Base-by-base conservation (phyloP, 1,140 invertebrate genomes). In the Penaeus chinensis region DNA sequence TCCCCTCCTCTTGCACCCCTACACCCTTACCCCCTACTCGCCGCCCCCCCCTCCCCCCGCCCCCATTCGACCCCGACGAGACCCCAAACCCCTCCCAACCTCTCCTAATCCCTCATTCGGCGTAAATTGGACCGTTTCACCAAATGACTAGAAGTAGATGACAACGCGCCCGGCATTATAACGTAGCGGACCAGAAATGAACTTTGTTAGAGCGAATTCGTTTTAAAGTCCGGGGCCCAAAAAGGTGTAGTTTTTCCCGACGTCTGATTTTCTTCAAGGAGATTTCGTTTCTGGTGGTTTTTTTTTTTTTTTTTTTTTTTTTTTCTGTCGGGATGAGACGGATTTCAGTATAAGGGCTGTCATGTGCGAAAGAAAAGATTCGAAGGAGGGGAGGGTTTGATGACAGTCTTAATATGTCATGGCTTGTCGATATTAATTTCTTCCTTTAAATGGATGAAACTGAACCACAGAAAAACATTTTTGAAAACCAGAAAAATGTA, bases 111-210 rank as follows among this genome's bases (percentile, higher is more conserved):
- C 82, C 82, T 84, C 82, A 84, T 84, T 84, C 69, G 82, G 69
- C 69, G 69, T 84, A 84, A 84, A 84, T 84, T 84, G 82, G 69
- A 84, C 54, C 82, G 82, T 84, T 84, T 76, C 82, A 84, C 66
- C 82, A 54, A 84, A 84, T 84, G 82, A 84, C 82, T 84, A 84
- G 82, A 84, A 76, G 69, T 76, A 84, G 82, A 84, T 76, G 69
- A 84, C 69, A 84, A 84, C 82, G 69, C 69, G 69, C 24, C 47
- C 37, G 22, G 82, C 82, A 84, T 84, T 76, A 84, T 84, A 84
- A 84, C 82, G 69, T 76, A 74, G 82, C 82, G 66, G 82, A 60
- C 82, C 66, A 83, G 82, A 76, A 84, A 84, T 84, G 82, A 84
- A 84, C 69, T 84, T 84, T 76, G 47, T 20, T 84, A 84, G 47